Conservation (phyloP, 2,888 invertebrate species). For the Pterobdella sp. region DNA sequence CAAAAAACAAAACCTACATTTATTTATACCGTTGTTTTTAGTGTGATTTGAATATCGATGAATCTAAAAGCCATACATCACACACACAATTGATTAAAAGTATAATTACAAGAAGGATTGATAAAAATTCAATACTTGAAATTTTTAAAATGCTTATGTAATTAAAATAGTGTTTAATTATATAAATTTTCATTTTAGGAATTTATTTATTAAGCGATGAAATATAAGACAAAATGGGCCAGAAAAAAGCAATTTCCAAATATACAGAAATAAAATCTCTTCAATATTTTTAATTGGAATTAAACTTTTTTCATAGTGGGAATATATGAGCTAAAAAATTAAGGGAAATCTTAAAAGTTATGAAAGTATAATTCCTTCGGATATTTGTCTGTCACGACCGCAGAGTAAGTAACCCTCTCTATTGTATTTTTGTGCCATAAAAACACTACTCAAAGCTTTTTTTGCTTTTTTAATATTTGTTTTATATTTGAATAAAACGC, state of each 20-base stretch:
- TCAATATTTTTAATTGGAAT: too few species aligned
- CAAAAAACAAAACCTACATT: background rate
- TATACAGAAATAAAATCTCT: too few species aligned
- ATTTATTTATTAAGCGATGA: too few species aligned
- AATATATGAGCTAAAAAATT: too few species aligned
- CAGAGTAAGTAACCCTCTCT: background rate
- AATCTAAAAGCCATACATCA: background rate
- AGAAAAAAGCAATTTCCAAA: too few species aligned
- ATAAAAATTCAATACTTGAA: background rate
- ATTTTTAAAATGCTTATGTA: background rate
- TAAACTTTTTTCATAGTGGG: too few species aligned
- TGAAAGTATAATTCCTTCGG: background rate
- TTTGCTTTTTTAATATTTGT: too few species aligned
- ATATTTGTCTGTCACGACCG: slow-evolving; percentile 8
- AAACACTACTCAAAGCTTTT: too few species aligned
- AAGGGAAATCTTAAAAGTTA: too few species aligned
- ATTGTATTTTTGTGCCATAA: too few species aligned
- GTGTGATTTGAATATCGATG: slow-evolving; percentile 1
- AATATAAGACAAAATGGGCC: too few species aligned
- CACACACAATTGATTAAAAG: background rate
- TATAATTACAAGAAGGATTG: background rate
- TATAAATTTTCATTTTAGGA: background rate
- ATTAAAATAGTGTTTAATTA: background rate
- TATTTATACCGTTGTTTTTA: background rate
- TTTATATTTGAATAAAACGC: too few species aligned